phyloP scores from a whole-genome alignment of 2,113 vertebrate species.

The Pimephales promelas region DNA sequence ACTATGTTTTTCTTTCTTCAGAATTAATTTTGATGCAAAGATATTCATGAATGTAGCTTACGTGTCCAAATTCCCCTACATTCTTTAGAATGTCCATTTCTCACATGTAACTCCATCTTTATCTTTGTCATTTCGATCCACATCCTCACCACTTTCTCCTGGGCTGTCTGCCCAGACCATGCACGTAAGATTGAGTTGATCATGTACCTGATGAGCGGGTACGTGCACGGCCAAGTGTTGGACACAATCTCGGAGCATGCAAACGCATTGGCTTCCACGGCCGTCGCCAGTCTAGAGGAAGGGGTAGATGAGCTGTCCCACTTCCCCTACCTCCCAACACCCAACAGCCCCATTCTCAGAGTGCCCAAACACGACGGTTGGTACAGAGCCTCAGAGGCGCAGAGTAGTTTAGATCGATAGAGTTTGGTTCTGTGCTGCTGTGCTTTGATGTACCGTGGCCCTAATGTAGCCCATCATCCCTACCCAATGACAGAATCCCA shows the following conservation, averaged over 20 bases:
- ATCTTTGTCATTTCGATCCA: slow-evolving; percentile 2
- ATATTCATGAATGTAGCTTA: too few relatives aligned
- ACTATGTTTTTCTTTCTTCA: too few relatives aligned
- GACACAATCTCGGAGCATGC: slow-evolving; percentile 89
- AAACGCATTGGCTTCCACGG: slow-evolving; percentile 84
- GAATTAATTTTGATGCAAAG: too few relatives aligned
- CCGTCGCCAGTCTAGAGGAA: slow-evolving; percentile 86
- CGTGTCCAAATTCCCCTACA: not conserved
- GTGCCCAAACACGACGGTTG: slow-evolving; percentile 88
- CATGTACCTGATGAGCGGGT: slow-evolving; percentile 90
- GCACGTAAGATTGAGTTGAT: slow-evolving; percentile 91
- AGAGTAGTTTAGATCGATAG: slow-evolving; percentile 6
- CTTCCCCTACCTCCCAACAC: slow-evolving; percentile 86
- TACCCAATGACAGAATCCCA: slow-evolving; percentile 8
- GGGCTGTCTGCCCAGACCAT: slow-evolving; percentile 76
- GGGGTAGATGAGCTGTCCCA: slow-evolving; percentile 84
- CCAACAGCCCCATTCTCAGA: slow-evolving; percentile 79
- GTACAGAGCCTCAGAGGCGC: slow-evolving; percentile 69
- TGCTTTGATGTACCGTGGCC: not conserved
- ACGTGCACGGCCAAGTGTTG: slow-evolving; percentile 85
- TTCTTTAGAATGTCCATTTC: slow-evolving; percentile 2
- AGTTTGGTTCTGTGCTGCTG: not conserved
- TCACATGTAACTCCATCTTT: slow-evolving; percentile 48
- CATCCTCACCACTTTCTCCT: slow-evolving; percentile 10
- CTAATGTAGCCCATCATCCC: not conserved